Evolutionary conservation across 1,140 invertebrate genomes (phyloP).

Genomic region (Cherax destructor): DNA sequence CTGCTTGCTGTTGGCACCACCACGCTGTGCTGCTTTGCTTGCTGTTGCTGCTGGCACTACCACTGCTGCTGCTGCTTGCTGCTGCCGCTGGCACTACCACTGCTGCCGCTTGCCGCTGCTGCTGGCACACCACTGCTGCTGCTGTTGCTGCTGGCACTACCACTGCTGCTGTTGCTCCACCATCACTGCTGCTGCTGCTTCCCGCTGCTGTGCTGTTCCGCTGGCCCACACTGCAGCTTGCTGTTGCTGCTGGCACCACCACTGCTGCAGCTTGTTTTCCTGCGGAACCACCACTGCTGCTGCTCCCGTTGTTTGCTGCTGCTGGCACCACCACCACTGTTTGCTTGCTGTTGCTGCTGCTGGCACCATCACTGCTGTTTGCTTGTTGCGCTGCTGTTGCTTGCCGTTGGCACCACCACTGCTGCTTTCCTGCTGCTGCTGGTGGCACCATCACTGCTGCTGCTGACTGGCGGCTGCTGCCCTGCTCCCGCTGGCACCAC

Average conservation of each 20-base stretch:
- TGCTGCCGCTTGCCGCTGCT: neutral
- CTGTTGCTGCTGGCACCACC: neutral
- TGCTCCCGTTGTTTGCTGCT: neutral
- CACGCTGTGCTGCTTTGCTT: too few relatives aligned
- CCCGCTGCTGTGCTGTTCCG: too few relatives aligned
- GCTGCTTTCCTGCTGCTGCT: neutral
- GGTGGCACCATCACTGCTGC: too few relatives aligned
- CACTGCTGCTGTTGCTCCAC: neutral
- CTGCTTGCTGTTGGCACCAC: too few relatives aligned
- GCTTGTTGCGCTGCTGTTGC: neutral
- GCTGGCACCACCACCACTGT: constrained; percentile 1
- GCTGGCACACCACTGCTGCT: neutral
- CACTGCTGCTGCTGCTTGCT: too few relatives aligned
- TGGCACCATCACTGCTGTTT: neutral
- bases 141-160: neutral
- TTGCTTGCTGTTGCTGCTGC: neutral
- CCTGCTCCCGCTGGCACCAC: neutral
- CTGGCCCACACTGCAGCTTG: too few relatives aligned
- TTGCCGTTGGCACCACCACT: too few relatives aligned
- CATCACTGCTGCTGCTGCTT: too few relatives aligned
- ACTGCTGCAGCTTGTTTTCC: neutral
- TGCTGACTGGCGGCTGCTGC: too few relatives aligned
- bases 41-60: neutral
- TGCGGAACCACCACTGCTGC: neutral
- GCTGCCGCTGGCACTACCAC: too few relatives aligned